A percentile compares a stretch with the other conserved stretches of the same genome.
These are phyloP conservation scores for Drosophila kohkoa DNA, from an alignment of 1,140 invertebrate genomes.

Conservation along the genomic window DNA sequence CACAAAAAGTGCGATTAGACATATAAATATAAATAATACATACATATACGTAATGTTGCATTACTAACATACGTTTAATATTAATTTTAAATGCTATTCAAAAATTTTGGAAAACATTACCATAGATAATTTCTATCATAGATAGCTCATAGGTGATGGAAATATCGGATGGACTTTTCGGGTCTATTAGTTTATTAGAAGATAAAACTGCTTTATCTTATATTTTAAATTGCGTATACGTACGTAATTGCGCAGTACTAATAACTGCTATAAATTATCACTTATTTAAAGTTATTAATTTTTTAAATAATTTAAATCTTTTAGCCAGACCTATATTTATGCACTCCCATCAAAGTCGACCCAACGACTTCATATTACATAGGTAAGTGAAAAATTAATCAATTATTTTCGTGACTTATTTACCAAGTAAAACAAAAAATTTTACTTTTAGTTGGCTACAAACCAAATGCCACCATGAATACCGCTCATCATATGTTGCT, in stretches of 20 bases:
- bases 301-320: slow-evolving; percentile 68
- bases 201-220: too few relatives aligned
- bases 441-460: slow-evolving; percentile 91
- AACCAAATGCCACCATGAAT: slow-evolving; percentile 96
- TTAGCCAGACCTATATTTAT: slow-evolving; percentile 94
- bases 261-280: neutral
- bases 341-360: slow-evolving; percentile 92
- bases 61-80: too few relatives aligned
- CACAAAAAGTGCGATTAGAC: neutral
- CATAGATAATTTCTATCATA: too few relatives aligned
- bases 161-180: too few relatives aligned
- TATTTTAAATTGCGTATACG: too few relatives aligned
- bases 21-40: too few relatives aligned
- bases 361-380: slow-evolving; percentile 90
- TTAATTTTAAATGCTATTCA: too few relatives aligned
- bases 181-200: too few relatives aligned
- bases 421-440: slow-evolving; percentile 6
- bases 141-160: too few relatives aligned
- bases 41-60: too few relatives aligned
- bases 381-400: slow-evolving; percentile 85
- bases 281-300: neutral
- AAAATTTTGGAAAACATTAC: too few relatives aligned
- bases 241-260: neutral
- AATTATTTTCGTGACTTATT: too few relatives aligned
- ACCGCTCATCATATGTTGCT: slow-evolving; percentile 98